Evolutionary conservation across 1,140 invertebrate species (phyloP), one percentile per base, ranked within the genome.

Genomic region (Penaeus japonicus): DNA sequence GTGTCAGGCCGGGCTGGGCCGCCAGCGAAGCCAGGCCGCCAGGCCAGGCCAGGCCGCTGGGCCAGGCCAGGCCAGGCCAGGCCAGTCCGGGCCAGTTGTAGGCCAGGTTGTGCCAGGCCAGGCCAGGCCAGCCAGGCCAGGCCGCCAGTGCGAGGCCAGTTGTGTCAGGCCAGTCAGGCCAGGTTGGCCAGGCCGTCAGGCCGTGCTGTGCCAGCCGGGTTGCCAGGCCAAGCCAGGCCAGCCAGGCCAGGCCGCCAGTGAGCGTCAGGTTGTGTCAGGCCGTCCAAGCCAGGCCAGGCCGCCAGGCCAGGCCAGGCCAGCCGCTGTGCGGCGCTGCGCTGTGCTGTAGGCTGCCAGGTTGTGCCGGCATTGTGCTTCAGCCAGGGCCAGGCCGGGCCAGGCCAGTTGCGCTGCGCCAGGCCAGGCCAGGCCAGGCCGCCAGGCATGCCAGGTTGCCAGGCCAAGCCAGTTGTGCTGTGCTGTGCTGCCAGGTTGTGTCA

Each of bases 91-190:
- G 88, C 79, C 89, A 88, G 89, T 47, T 65, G 88, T 81, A 73
- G 83, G 83, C 83, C 90, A 91, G 84, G 86, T 62, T 59, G 35
- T 2, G 83, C 83, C 90, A 90, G 90, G 90, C 84, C 90, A 90
- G 89, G 89, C 90, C 90, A 90, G 87, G 86, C 87, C 87, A 90
- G 90, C 90, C 79, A 90, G 89, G 73, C 89, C 84, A 89, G 89
- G 15, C 32, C 57, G 65, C 35, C 83, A 79, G 82, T 73, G 89
- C 62, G 84, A 89, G 85, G 90, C 89, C 90, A 91, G 85, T n/a
- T n/a, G n/a, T n/a, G 90, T 80, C 89, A 91, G 85, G 87, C 84
- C 87, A 65, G 70, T 24, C 62, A 77, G 91, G 80, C 82, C 81
- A 89, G 86, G 87, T 79, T 89, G 84, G 90, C 90, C 90, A 90